Base-by-base conservation (phyloP, 2,888 invertebrate genomes). In the Drosophila tanythrix region DNA sequence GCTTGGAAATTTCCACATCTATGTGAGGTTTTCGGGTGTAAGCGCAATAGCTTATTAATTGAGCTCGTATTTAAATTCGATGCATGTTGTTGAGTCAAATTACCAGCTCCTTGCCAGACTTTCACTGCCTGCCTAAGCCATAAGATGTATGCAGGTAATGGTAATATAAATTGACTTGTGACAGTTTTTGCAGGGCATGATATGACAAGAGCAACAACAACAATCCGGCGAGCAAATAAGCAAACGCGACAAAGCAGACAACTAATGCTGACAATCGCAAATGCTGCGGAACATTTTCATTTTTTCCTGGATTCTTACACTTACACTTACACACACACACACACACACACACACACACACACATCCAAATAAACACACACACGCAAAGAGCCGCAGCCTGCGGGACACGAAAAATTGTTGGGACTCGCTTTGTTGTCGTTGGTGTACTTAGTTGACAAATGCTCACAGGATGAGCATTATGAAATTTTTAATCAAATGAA, bases 401-500 rank as follows among this genome's bases (percentile, higher is more conserved):
- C n/a, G 60, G 63, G 65, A 57, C 21, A 67, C 27, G 60, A 57
- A 55, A 43, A 38, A 61, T 58, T 50, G 50, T 52, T 21, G 21
- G 71, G 25, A 52, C 53, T 64, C 57, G 51, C 69, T 74, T 76
- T 58, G 56, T 38, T 59, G 65, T 21, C 70, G 50, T 25, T 70
- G 46, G 31, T 58, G 68, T 58, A 46, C 62, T 74, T 74, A 74
- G 82, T 67, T 82, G 81, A 76, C 79, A 87, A 84, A 82, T 72
- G 75, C 58, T 60, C 69, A 25, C 69, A 70, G 80, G 72, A 70
- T 73, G 73, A 69, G 81, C 77, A 74, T 88, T 85, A 85, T 83
- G 79, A 81, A 81, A 85, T 85, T 81, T 88, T 83, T 85, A 88
- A 85, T 83, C 82, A 88, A 85, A 85, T 85, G 64, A 88, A 85